phyloP scores from a whole-genome alignment of 2,888 invertebrate species.

The Dicranocentrus wangi region DNA sequence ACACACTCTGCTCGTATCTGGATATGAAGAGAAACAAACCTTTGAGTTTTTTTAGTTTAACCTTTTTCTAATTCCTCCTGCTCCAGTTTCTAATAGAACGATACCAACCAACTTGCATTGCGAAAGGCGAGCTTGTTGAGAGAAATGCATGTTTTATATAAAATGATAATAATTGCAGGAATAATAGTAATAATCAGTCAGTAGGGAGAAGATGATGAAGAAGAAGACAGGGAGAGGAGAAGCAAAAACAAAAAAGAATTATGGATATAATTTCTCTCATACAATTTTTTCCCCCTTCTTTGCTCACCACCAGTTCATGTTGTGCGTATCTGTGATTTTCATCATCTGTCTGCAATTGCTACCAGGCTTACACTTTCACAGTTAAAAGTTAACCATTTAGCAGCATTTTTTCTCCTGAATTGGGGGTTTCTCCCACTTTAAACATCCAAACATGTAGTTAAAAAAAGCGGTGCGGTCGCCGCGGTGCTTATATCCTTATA shows the following conservation, averaged over 20 bases:
- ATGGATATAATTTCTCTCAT: not conserved
- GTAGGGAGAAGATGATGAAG: not conserved
- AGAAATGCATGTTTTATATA: conserved; percentile 56
- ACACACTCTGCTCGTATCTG: too few relatives aligned
- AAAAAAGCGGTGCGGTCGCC: too few relatives aligned
- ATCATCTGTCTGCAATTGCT: conserved; percentile 45
- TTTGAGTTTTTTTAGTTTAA: not conserved
- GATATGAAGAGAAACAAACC: too few relatives aligned
- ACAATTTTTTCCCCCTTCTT: conserved; percentile 14
- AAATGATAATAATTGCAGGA: conserved; percentile 43
- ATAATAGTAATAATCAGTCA: conserved; percentile 30
- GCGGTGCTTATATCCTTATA: too few relatives aligned
- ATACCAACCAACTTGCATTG: conserved; percentile 11
- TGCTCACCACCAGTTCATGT: not conserved
- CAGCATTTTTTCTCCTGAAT: conserved; percentile 12
- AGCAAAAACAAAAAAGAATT: conserved; percentile 3
- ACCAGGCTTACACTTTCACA: conserved; percentile 60
- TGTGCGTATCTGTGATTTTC: conserved; percentile 19
- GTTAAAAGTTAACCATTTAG: conserved; percentile 34
- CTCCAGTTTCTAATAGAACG: not conserved
- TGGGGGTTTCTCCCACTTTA: too few relatives aligned
- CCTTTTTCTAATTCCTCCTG: not conserved
- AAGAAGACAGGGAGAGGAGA: not conserved
- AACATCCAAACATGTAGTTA: too few relatives aligned
- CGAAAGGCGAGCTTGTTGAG: conserved; percentile 53